These are phyloP conservation scores for Drosophila miranda DNA, from an alignment of 1,140 invertebrate genomes.

Conservation along the genomic window DNA sequence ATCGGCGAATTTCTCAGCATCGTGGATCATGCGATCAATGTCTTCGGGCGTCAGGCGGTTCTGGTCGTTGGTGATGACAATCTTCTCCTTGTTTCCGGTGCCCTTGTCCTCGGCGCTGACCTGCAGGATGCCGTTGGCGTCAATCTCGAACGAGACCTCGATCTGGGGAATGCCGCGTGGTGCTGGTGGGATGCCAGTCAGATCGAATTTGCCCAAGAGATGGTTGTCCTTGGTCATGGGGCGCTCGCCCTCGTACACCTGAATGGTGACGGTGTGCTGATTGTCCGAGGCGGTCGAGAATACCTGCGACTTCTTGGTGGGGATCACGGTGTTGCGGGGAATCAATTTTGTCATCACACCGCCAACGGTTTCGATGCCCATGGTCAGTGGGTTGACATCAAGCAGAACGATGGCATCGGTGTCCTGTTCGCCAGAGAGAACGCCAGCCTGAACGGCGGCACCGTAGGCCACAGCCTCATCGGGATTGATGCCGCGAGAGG, in stretches of 20 bases:
- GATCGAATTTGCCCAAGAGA: constrained; percentile 97
- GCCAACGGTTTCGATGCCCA: constrained; percentile 99
- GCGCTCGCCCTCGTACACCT: constrained; percentile 98
- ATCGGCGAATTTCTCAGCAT: constrained; percentile 99
- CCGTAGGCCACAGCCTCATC: constrained; percentile 99
- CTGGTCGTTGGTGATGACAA: constrained; percentile 99
- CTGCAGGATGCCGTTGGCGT: constrained; percentile 98
- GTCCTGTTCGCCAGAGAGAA: constrained; percentile 94
- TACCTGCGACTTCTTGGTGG: constrained; percentile 99
- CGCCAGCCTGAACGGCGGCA: constrained; percentile 98
- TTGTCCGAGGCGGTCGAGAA: constrained; percentile 99
- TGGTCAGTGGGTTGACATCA: constrained; percentile 98
- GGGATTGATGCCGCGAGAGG: constrained; percentile 98
- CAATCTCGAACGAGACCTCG: constrained; percentile 99
- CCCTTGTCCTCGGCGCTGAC: constrained; percentile 99
- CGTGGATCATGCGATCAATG: constrained; percentile 99
- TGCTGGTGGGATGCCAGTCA: constrained; percentile 98
- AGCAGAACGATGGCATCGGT: constrained; percentile 98
- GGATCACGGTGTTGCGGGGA: constrained; percentile 98
- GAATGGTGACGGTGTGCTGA: constrained; percentile 99
- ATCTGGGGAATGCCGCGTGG: constrained; percentile 99
- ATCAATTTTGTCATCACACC: constrained; percentile 99
- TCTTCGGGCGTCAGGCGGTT: constrained; percentile 98
- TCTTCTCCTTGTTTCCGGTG: constrained; percentile 98
- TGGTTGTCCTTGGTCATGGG: constrained; percentile 99